Percentiles rank a stretch among this genome's conserved stretches.
These are phyloP conservation scores for Temnothorax rugatulus DNA, from an alignment of 2,888 invertebrate genomes.

Conservation along the genomic window DNA sequence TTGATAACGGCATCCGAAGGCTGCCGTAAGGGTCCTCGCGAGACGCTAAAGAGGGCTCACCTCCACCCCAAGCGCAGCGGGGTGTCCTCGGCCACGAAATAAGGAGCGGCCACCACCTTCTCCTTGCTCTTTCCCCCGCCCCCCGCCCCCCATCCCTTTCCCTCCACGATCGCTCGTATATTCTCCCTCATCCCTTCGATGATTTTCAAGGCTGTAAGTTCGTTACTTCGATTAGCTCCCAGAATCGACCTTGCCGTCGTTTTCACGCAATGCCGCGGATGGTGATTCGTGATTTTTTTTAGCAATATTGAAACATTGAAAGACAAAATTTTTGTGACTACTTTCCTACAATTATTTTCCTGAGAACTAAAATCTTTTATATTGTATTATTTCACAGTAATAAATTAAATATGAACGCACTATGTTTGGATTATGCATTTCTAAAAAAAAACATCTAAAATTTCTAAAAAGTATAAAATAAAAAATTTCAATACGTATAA, in stretches of 20 bases:
- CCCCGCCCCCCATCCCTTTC: conserved; percentile 26
- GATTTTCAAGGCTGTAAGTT: conserved; percentile 16
- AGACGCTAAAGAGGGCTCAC: conserved; percentile 77
- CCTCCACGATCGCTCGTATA: conserved; percentile 56
- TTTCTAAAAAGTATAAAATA: background rate
- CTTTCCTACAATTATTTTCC: background rate
- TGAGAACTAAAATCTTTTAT: background rate
- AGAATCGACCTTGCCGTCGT: conserved; percentile 10
- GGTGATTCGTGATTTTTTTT: background rate
- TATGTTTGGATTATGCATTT: background rate
- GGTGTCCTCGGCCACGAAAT: conserved; percentile 77
- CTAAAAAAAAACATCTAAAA: background rate
- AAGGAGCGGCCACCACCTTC: conserved; percentile 70
- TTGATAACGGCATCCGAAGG: conserved; percentile 82
- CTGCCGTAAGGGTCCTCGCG: conserved; percentile 76
- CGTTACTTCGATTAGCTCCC: conserved; percentile 40
- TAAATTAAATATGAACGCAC: background rate
- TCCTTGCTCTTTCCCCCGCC: conserved; percentile 50
- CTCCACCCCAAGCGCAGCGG: conserved; percentile 81
- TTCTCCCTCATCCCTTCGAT: conserved; percentile 42
- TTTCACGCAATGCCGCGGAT: conserved; percentile 1
- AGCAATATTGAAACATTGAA: background rate
- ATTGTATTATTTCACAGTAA: background rate
- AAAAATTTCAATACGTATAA: background rate
- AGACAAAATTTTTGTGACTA: background rate